Percentiles rank a stretch among this genome's conserved stretches.
These are phyloP conservation scores for Pantelozetes paolii DNA, from an alignment of 2,888 invertebrate species.

Conservation along the genomic window DNA sequence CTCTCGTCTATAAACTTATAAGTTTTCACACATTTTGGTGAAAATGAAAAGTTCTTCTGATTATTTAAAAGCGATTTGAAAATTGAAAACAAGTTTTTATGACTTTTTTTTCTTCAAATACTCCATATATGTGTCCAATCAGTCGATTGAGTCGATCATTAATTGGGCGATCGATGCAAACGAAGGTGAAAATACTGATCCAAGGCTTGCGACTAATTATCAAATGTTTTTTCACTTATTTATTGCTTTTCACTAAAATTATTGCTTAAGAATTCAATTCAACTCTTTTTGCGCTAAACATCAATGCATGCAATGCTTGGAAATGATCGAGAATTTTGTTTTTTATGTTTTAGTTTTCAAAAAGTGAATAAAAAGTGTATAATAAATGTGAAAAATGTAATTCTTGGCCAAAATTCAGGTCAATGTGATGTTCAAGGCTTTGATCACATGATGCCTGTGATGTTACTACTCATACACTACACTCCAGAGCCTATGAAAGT, in stretches of 20 bases:
- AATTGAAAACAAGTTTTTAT: constrained; percentile 4
- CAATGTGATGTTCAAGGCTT: constrained; percentile 19
- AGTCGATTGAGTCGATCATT: constrained; percentile 2
- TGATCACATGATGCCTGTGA: not conserved
- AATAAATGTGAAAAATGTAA: not conserved
- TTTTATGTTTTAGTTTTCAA: not conserved
- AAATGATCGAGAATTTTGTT: not conserved
- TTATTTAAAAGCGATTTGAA: too few species aligned
- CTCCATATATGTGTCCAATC: too few species aligned
- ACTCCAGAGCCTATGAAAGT: not conserved
- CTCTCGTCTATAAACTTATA: too few species aligned
- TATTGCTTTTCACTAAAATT: too few species aligned
- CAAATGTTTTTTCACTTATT: not conserved
- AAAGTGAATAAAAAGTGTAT: not conserved
- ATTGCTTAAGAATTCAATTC: too few species aligned
- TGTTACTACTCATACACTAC: too few species aligned
- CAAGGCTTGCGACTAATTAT: constrained; percentile 23
- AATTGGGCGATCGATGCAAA: constrained; percentile 21
- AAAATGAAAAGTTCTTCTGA: not conserved
- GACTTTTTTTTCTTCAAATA: too few species aligned
- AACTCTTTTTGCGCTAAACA: too few species aligned
- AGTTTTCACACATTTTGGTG: too few species aligned
- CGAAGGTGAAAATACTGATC: constrained; percentile 30
- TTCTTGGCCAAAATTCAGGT: constrained; percentile 1
- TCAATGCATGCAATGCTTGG: not conserved